Evolutionary conservation across 2,888 invertebrate species (phyloP), one percentile per base, ranked within the genome.

Genomic region (Ochropacha duplaris): DNA sequence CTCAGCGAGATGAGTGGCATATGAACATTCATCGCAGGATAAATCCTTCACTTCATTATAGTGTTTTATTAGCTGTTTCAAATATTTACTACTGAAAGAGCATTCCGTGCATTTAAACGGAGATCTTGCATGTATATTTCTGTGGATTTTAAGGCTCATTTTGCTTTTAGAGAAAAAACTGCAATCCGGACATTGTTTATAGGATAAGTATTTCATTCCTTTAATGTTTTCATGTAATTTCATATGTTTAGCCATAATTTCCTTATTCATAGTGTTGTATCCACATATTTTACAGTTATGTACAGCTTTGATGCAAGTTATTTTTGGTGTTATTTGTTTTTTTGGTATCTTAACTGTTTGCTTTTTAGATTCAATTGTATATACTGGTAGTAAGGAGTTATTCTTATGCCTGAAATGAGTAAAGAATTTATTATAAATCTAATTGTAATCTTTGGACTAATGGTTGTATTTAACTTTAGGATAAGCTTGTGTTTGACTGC

Each of bases 81-180:
- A 26, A n/a, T 58, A 57, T 11, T 55, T 60, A 2, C 59, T 62
- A 0, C 50, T 6, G n/a, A 57, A 64, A 0, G 55, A 31, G 16
- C 71, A 71, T 1, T 61, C 59, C 0, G 44, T 58, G 14, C 71
- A 71, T n/a, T 66, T 67, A 19, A 61, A 69, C 0, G 67, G 58
- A 0, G 51, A 57, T 0, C 62, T 58, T 8, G 56, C 34, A 22
- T 71, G 71, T 2, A 69, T 61, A 11, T 60, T 54, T 59, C 62
- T 64, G 11, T 71, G 71, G 4, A 64, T 44, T 28, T 61, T 63
- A 14, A 71, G 22, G 19, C 57, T 64, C 0, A 54, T 50, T 1
- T 36, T 59, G 4, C 34, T 60, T 54, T 58, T 68, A 0, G 67
- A 51, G 12, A 54, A 58, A 34, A 54, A 71, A 54, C 58, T 66